phyloP scores from a whole-genome alignment of 2,797 vertebrate species.

The Rhynchotus rufescens region DNA sequence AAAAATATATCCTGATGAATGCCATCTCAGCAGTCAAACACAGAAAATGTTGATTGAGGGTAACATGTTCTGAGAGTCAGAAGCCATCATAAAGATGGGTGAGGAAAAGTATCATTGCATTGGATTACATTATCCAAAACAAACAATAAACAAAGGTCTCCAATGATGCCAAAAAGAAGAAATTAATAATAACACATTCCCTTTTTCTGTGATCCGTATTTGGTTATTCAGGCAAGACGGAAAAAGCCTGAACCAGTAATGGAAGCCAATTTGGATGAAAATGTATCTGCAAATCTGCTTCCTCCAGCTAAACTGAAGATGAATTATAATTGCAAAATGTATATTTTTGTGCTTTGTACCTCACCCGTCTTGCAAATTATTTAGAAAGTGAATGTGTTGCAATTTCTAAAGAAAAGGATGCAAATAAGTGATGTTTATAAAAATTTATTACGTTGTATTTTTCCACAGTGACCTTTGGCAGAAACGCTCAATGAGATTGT shows the following conservation, averaged over 20 bases:
- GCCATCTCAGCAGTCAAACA: neutral
- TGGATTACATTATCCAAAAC: neutral
- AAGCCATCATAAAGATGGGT: neutral
- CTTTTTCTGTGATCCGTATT: neutral
- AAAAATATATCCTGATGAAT: neutral
- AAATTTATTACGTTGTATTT: neutral
- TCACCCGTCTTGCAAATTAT: conserved; percentile 19
- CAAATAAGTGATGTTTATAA: neutral
- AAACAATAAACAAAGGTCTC: conserved; percentile 5
- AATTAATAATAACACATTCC: neutral
- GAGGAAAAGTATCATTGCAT: neutral
- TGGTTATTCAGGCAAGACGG: neutral
- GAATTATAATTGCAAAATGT: conserved; percentile 9
- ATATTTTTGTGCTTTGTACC: conserved; percentile 14
- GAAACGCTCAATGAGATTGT: neutral
- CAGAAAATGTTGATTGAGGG: neutral
- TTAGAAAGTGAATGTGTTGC: neutral
- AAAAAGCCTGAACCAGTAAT: conserved; percentile 16
- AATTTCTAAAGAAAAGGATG: conserved; percentile 2
- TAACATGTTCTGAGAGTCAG: neutral
- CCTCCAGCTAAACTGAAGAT: neutral
- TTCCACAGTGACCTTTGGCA: neutral
- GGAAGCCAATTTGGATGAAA: neutral
- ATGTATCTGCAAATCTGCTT: conserved; percentile 17
- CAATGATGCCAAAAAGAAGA: conserved; percentile 18